phyloP scores from a whole-genome alignment of 2,888 invertebrate species.

The Apodemia duryi region DNA sequence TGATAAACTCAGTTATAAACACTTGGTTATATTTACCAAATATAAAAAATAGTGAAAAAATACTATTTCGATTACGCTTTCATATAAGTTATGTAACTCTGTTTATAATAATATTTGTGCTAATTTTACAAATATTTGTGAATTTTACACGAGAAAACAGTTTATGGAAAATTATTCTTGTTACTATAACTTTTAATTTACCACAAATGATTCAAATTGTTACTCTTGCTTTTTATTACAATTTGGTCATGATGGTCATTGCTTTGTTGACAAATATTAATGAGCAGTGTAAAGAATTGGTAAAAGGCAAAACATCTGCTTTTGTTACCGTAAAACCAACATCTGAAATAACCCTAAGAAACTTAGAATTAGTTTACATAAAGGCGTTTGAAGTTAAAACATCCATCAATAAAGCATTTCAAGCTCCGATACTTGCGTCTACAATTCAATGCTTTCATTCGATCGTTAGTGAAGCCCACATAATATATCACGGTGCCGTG shows the following conservation, averaged over 20 bases:
- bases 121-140: constrained; percentile 42
- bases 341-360: constrained; percentile 38
- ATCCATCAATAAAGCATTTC: constrained; percentile 49
- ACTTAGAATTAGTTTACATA: constrained; percentile 48
- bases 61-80: constrained; percentile 39
- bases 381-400: constrained; percentile 47
- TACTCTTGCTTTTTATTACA: constrained; percentile 46
- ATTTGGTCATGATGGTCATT: constrained; percentile 45
- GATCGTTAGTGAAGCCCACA: constrained; percentile 57
- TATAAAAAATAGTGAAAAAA: constrained; percentile 33
- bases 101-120: constrained; percentile 33
- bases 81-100: constrained; percentile 40
- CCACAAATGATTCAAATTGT: constrained; percentile 57
- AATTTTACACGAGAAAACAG: constrained; percentile 48
- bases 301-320: constrained; percentile 26
- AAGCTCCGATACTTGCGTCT: constrained; percentile 50
- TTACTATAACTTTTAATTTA: constrained; percentile 46
- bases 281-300: constrained; percentile 37
- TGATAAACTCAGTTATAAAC: constrained; percentile 45
- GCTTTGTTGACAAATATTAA: constrained; percentile 45
- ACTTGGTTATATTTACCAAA: constrained; percentile 39
- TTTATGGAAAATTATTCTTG: constrained; percentile 54
- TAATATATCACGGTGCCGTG: constrained; percentile 54
- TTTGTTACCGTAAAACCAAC: constrained; percentile 32
- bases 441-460: constrained; percentile 58